These are phyloP conservation scores for Vombatus ursinus DNA, from an alignment of 2,113 vertebrate genomes.

Conservation along the genomic window DNA sequence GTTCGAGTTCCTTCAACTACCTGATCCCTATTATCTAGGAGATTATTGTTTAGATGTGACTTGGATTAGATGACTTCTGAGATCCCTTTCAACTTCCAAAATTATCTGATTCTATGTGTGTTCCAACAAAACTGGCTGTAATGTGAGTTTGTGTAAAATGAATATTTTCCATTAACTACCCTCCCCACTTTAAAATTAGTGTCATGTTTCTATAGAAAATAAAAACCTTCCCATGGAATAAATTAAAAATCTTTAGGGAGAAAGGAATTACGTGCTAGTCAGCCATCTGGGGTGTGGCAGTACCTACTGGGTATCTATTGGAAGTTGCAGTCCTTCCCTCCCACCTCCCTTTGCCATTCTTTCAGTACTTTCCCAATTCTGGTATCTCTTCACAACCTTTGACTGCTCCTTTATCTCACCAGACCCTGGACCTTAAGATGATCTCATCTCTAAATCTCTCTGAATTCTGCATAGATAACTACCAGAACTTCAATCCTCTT, in stretches of 20 bases:
- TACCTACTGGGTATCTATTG: neutral
- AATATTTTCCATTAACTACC: neutral
- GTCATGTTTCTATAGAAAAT: neutral
- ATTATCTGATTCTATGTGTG: neutral
- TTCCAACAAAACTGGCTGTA: neutral
- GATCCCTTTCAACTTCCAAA: neutral
- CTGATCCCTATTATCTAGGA: neutral
- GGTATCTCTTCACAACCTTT: neutral
- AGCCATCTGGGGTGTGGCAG: neutral
- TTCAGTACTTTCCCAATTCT: neutral
- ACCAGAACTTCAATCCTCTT: neutral
- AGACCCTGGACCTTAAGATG: neutral
- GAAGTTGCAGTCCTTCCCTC: neutral
- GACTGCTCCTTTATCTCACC: neutral
- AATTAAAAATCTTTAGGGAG: neutral
- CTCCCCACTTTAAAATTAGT: neutral
- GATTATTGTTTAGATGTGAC: neutral
- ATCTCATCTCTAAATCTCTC: neutral
- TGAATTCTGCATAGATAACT: neutral
- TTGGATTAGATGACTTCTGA: neutral
- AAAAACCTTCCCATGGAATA: neutral
- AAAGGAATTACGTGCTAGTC: neutral
- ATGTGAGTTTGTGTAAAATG: neutral
- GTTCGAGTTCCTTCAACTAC: neutral
- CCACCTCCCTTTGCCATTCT: neutral